Evolutionary conservation across 2,113 vertebrate genomes (phyloP).

Genomic region (pig (Sus scrofa)): DNA sequence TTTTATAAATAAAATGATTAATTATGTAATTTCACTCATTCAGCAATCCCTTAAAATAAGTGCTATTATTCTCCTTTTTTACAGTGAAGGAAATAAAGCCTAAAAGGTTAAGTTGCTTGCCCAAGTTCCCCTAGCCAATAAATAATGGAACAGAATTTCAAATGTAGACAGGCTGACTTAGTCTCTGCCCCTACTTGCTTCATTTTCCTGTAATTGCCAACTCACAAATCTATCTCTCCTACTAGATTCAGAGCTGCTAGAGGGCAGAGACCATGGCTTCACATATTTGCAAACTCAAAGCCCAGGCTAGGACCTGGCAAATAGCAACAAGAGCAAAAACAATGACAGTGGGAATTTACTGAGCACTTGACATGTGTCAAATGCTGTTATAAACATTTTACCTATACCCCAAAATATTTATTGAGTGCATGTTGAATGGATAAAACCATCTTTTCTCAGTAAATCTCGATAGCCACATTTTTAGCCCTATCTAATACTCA

Average conservation of each 20-base stretch:
- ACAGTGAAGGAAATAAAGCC: neutral
- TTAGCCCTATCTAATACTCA: slow-evolving; percentile 43
- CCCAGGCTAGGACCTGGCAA: neutral
- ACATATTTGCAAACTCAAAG: neutral
- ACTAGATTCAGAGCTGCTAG: neutral
- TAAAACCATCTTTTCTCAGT: slow-evolving; percentile 40
- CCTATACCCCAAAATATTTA: neutral
- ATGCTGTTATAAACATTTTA: neutral
- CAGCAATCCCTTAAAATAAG: neutral
- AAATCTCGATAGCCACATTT: slow-evolving; percentile 26
- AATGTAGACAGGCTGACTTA: neutral
- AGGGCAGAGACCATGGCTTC: neutral
- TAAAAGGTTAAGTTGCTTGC: neutral
- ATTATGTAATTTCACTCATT: slow-evolving; percentile 4
- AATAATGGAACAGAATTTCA: neutral
- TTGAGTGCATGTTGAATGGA: neutral
- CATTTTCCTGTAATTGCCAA: neutral
- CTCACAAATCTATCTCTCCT: neutral
- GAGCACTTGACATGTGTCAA: neutral
- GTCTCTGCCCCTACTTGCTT: neutral
- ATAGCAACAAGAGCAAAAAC: neutral
- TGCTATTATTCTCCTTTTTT: neutral
- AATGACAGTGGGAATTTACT: neutral
- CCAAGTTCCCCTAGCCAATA: neutral
- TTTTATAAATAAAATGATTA: slow-evolving; percentile 1